A percentile compares a stretch with the other conserved stretches of the same genome.
These are phyloP conservation scores for Drosophila azteca DNA, from an alignment of 1,140 invertebrate species.

Conservation along the genomic window DNA sequence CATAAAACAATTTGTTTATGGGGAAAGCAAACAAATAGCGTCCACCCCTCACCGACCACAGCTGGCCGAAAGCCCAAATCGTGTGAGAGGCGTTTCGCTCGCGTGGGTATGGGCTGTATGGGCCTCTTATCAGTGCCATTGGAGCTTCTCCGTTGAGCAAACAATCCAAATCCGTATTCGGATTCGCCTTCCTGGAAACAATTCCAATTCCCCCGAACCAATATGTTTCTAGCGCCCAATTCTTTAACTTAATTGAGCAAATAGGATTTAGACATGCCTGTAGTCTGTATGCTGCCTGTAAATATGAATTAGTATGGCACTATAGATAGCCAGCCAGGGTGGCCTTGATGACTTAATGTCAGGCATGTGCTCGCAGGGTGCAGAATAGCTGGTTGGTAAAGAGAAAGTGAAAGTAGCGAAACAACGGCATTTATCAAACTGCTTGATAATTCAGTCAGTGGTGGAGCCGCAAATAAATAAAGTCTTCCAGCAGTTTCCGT, in stretches of 20 bases:
- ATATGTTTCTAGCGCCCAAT: too few relatives aligned
- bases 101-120: slow-evolving; percentile 27
- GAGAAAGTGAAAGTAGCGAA: too few relatives aligned
- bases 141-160: slow-evolving; percentile 30
- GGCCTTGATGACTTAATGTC: too few relatives aligned
- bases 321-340: too few relatives aligned
- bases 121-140: slow-evolving; percentile 35
- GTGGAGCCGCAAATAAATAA: too few relatives aligned
- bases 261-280: background rate
- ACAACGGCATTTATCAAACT: too few relatives aligned
- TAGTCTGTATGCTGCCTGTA: background rate
- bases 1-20: slow-evolving; percentile 48
- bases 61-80: slow-evolving; percentile 15
- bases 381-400: too few relatives aligned
- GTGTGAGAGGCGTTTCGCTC: slow-evolving; percentile 14
- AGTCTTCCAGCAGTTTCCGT: too few relatives aligned
- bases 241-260: slow-evolving; percentile 1
- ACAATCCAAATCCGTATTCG: slow-evolving; percentile 16
- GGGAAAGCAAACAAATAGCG: slow-evolving; percentile 39
- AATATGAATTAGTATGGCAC: background rate
- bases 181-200: slow-evolving; percentile 36
- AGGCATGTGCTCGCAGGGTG: too few relatives aligned
- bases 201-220: slow-evolving; percentile 8
- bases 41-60: slow-evolving; percentile 3
- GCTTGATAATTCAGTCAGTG: too few relatives aligned